Evolutionary conservation across 2,113 vertebrate species (phyloP).

Genomic region (Triplophysa rosa): DNA sequence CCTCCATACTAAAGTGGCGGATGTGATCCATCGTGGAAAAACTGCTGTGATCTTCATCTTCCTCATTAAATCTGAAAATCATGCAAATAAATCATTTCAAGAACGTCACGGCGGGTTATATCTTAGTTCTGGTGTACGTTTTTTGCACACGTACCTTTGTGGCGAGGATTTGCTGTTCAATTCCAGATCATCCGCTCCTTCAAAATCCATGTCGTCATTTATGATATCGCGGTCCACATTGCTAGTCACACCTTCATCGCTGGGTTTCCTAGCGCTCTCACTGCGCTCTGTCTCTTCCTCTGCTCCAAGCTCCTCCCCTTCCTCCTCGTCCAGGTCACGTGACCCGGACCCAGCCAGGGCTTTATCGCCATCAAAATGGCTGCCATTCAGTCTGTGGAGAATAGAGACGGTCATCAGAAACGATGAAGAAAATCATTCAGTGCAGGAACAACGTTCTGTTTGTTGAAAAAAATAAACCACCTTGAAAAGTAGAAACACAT

Average conservation of each 20-base stretch:
- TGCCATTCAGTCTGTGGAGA: constrained; percentile 82
- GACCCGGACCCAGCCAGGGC: constrained; percentile 79
- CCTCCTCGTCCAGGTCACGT: constrained; percentile 87
- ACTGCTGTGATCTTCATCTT: constrained; percentile 88
- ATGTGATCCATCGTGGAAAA: constrained; percentile 95
- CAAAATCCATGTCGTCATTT: constrained; percentile 81
- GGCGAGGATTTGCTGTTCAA: constrained; percentile 88
- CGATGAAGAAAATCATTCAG: constrained; percentile 28
- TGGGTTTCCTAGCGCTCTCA: constrained; percentile 73
- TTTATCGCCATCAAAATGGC: constrained; percentile 89
- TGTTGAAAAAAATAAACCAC: constrained; percentile 18
- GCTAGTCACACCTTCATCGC: constrained; percentile 72
- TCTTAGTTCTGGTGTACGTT: neutral
- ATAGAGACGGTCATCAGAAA: neutral
- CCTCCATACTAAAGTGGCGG: constrained; percentile 93
- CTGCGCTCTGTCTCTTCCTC: constrained; percentile 83
- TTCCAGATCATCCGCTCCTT: constrained; percentile 79
- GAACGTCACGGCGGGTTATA: neutral
- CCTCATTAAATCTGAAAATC: constrained; percentile 81
- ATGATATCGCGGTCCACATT: constrained; percentile 77
- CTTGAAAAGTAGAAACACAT: constrained; percentile 24
- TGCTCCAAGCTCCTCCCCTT: constrained; percentile 85
- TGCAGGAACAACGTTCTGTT: neutral
- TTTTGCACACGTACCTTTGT: constrained; percentile 72
- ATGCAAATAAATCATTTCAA: neutral